Percentiles rank a stretch among this genome's conserved stretches.
These are phyloP conservation scores for Eulemur rufifrons DNA, from an alignment of 2,113 vertebrate genomes.

Conservation along the genomic window DNA sequence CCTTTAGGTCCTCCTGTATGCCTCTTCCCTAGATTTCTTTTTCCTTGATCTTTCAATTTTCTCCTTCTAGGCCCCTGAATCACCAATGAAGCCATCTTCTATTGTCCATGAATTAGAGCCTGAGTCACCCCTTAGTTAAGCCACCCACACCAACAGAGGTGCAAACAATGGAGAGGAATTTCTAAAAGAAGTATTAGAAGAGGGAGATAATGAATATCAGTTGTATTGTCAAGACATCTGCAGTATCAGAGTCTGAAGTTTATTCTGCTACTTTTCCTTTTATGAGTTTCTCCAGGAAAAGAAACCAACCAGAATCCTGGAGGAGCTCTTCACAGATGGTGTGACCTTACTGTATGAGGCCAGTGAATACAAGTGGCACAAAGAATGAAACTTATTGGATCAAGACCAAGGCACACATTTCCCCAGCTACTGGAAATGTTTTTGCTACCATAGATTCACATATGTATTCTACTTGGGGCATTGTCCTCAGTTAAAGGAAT, in stretches of 20 bases:
- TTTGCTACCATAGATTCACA: not conserved
- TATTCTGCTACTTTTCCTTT: not conserved
- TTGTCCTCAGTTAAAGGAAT: not conserved
- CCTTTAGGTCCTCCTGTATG: not conserved
- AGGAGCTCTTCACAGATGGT: not conserved
- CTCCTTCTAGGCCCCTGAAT: not conserved
- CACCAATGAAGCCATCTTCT: not conserved
- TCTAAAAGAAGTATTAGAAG: not conserved
- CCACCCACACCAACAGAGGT: not conserved
- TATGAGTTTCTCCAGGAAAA: not conserved
- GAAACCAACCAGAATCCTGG: not conserved
- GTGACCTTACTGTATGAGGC: not conserved
- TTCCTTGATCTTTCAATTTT: not conserved
- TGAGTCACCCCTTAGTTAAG: not conserved
- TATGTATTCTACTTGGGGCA: not conserved
- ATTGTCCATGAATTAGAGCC: not conserved
- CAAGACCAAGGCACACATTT: not conserved
- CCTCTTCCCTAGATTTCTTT: not conserved
- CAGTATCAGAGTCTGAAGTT: not conserved
- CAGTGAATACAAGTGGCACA: not conserved
- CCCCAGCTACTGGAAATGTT: not conserved
- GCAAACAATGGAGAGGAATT: not conserved
- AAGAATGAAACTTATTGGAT: not conserved
- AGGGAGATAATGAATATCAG: not conserved
- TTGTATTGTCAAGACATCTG: not conserved